Percentiles rank a stretch among this genome's conserved stretches.
Conservation (phyloP, 2,113 vertebrate species). For the Microcebus tavaratra region DNA sequence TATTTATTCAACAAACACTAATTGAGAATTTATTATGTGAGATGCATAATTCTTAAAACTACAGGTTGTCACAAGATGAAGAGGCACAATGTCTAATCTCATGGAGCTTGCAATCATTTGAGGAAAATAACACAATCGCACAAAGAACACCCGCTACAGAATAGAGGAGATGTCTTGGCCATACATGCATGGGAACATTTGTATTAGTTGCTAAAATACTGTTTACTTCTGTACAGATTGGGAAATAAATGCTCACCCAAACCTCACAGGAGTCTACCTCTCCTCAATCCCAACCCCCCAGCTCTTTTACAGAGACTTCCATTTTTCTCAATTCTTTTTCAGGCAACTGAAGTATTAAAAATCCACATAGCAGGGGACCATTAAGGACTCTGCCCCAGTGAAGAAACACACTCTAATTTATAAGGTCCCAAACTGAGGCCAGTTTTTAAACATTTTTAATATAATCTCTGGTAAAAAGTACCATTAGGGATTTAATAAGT, state of each 20-base stretch:
- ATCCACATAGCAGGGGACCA: fast-evolving
- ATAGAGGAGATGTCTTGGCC: background rate
- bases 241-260: background rate
- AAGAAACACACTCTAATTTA: background rate
- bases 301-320: background rate
- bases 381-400: background rate
- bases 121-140: background rate
- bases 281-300: background rate
- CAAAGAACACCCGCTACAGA: background rate
- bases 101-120: background rate
- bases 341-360: background rate
- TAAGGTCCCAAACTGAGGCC: background rate
- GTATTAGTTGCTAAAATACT: background rate
- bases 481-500: background rate
- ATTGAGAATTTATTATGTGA: background rate
- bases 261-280: fast-evolving
- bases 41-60: background rate
- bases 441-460: background rate
- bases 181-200: background rate
- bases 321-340: background rate
- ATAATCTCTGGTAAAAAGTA: background rate
- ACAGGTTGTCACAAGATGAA: background rate
- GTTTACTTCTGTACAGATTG: background rate
- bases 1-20: background rate
- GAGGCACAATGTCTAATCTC: background rate